Evolutionary conservation across 2,797 vertebrate genomes (phyloP).

Genomic region (Eulemur coronatus): DNA sequence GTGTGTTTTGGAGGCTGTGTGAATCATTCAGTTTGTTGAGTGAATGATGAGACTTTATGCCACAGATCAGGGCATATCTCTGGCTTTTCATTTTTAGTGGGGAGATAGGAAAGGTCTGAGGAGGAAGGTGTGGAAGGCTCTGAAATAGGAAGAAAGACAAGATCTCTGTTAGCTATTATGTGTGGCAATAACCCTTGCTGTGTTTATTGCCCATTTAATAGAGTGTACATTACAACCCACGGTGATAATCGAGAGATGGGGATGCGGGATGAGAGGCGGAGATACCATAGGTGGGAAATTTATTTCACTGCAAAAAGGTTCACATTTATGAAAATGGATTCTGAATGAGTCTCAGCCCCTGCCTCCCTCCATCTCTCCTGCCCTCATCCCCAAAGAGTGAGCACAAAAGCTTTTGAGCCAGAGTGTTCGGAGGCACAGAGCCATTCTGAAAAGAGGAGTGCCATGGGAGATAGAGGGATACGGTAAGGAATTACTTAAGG

Average conservation of each 20-base stretch:
- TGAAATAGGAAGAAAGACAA: conserved; percentile 60
- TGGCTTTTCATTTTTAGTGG: neutral
- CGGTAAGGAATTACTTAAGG: neutral
- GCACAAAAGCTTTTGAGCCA: neutral
- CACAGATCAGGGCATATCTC: neutral
- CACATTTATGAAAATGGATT: conserved; percentile 68
- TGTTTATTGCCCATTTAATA: conserved; percentile 81
- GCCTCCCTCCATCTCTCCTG: neutral
- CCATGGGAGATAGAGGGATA: no score
- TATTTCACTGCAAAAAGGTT: conserved; percentile 65
- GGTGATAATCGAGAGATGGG: conserved; percentile 78
- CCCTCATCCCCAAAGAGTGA: neutral
- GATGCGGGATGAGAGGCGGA: conserved; percentile 39
- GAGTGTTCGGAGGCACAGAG: neutral
- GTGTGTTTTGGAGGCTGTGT: neutral
- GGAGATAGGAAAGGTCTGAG: neutral
- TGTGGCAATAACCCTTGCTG: conserved; percentile 73
- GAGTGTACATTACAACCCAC: conserved; percentile 79
- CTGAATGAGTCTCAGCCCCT: conserved; percentile 17
- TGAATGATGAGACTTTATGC: neutral
- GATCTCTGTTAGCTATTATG: conserved; percentile 77
- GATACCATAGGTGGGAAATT: conserved; percentile 70
- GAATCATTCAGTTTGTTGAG: neutral
- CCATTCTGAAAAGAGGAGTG: neutral
- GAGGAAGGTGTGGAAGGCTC: conserved; percentile 50